phyloP scores from a whole-genome alignment of 1,140 invertebrate genomes.

The Drosophila parvula region DNA sequence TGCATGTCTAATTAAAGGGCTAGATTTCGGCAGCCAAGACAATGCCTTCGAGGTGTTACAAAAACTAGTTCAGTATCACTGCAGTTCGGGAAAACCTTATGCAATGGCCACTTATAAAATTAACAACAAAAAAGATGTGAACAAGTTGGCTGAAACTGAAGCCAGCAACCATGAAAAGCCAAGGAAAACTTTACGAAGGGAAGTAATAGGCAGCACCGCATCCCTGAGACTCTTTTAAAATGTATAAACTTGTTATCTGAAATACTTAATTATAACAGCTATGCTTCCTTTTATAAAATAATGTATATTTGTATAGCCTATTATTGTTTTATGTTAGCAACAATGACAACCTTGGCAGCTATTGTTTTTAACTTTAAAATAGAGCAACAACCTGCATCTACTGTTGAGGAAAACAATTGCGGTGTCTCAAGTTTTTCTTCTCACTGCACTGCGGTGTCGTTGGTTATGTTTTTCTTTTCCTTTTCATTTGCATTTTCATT shows the following conservation, averaged over 20 bases:
- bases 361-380: not conserved
- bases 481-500: conserved; percentile 44
- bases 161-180: conserved; percentile 42
- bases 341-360: not conserved
- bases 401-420: conserved; percentile 37
- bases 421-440: conserved; percentile 30
- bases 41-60: conserved; percentile 12
- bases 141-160: conserved; percentile 47
- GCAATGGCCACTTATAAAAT: conserved; percentile 40
- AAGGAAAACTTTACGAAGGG: conserved; percentile 5
- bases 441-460: conserved; percentile 17
- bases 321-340: not conserved
- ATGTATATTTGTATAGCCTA: not conserved
- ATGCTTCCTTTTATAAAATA: not conserved
- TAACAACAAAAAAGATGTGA: conserved; percentile 21
- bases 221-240: not conserved
- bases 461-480: conserved; percentile 42
- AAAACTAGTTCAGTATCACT: conserved; percentile 58
- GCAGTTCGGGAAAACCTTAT: conserved; percentile 39
- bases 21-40: not conserved
- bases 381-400: conserved; percentile 23
- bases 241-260: not conserved
- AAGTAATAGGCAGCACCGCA: not conserved
- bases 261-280: not conserved
- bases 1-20: conserved; percentile 12